These are phyloP conservation scores for Nylanderia fulva DNA, from an alignment of 1,140 invertebrate genomes.

Conservation along the genomic window DNA sequence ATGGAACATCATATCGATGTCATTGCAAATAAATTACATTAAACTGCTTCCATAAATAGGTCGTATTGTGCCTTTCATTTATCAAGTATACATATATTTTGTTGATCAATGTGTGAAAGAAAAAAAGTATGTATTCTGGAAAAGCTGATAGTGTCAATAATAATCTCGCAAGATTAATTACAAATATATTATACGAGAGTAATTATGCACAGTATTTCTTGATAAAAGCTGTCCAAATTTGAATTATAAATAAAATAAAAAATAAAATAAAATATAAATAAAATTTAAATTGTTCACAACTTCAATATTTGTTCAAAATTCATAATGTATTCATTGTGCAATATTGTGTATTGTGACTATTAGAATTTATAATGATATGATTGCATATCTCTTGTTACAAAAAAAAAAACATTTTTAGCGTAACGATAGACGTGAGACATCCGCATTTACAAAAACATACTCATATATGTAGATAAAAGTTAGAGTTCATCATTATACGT, in stretches of 20 bases:
- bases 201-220: background rate
- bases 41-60: constrained; percentile 2
- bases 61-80: constrained; percentile 4
- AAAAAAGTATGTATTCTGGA: background rate
- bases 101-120: background rate
- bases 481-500: constrained; percentile 12
- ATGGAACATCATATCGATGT: background rate
- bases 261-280: too few species aligned
- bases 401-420: too few species aligned
- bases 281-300: background rate
- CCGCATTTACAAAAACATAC: background rate
- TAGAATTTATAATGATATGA: background rate
- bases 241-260: background rate
- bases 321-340: background rate
- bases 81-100: background rate
- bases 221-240: background rate
- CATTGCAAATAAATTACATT: background rate
- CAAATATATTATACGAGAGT: background rate
- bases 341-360: background rate
- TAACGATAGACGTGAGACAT: background rate
- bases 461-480: constrained; percentile 41
- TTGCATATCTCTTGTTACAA: constrained; percentile 16
- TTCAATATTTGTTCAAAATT: background rate
- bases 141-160: background rate
- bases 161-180: background rate